A percentile compares a stretch with the other conserved stretches of the same genome.
Evolutionary conservation across 2,797 vertebrate genomes (phyloP).

Genomic region (Spinus olivaceus): DNA sequence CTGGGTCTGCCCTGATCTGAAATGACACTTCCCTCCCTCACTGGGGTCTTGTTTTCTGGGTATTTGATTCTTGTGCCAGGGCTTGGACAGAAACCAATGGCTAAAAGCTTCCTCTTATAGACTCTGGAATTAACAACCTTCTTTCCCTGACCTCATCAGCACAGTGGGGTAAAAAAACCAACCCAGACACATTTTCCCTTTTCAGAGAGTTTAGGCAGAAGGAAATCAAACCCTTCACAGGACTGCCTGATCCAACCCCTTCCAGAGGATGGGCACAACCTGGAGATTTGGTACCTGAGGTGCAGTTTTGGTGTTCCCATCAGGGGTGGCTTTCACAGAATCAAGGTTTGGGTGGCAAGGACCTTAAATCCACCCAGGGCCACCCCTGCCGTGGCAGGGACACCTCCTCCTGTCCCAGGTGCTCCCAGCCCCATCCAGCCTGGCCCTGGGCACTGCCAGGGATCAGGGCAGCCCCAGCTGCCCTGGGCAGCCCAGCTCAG

Average conservation of each 20-base stretch:
- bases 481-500: not conserved
- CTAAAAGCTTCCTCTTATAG: slow-evolving; percentile 27
- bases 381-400: not conserved
- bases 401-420: fast-evolving
- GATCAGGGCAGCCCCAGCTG: not conserved
- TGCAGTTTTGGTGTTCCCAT: not conserved
- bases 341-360: not conserved
- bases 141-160: not conserved
- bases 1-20: slow-evolving; percentile 22
- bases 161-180: not conserved
- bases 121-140: not conserved
- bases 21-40: slow-evolving; percentile 9
- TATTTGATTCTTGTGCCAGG: slow-evolving; percentile 19
- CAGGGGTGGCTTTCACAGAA: too few relatives aligned
- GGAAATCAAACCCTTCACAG: not conserved
- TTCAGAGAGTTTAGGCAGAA: not conserved
- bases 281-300: not conserved
- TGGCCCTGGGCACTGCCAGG: not conserved
- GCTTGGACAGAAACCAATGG: not conserved
- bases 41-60: slow-evolving; percentile 16
- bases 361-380: not conserved
- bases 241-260: not conserved
- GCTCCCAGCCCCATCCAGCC: not conserved
- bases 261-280: not conserved
- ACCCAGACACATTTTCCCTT: not conserved